A percentile compares a stretch with the other conserved stretches of the same genome.
These are phyloP conservation scores for Xestoiulus laeticollis DNA, from an alignment of 2,888 invertebrate species.

Conservation along the genomic window DNA sequence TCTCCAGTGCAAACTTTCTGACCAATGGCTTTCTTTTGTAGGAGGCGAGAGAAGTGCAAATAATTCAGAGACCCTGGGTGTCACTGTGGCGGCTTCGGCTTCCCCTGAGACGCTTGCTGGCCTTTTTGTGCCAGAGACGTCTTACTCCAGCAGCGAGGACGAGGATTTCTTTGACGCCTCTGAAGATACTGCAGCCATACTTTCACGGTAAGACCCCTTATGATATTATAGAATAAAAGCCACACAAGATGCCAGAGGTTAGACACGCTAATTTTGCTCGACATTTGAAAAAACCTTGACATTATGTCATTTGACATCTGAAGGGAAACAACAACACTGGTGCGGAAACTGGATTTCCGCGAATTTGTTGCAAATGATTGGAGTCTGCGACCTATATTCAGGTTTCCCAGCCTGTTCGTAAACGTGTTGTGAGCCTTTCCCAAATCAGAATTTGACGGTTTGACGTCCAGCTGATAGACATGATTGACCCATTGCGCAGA, in stretches of 20 bases:
- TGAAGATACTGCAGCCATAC: background rate
- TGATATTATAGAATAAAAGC: background rate
- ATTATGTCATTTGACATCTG: background rate
- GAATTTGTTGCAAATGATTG: background rate
- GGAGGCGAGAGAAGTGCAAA: background rate
- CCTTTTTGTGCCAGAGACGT: constrained; percentile 82
- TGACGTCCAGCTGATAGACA: too few relatives aligned
- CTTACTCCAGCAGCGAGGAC: constrained; percentile 98
- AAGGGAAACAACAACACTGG: background rate
- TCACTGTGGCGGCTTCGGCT: background rate
- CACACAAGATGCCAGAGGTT: background rate
- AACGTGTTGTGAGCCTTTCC: background rate
- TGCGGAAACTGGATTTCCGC: background rate
- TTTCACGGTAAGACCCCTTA: background rate
- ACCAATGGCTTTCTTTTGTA: constrained; percentile 17
- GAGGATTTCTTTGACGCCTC: constrained; percentile 90
- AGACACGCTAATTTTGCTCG: background rate
- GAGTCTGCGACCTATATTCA: background rate
- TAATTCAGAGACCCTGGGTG: background rate
- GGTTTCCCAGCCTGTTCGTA: background rate
- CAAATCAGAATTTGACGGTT: too few relatives aligned
- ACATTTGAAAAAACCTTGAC: background rate
- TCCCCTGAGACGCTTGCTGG: background rate
- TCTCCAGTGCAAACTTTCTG: background rate
- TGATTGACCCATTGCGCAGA: too few relatives aligned